phyloP scores from a whole-genome alignment of 1,140 invertebrate species.

The Cyrtorhinus lividipennis region DNA sequence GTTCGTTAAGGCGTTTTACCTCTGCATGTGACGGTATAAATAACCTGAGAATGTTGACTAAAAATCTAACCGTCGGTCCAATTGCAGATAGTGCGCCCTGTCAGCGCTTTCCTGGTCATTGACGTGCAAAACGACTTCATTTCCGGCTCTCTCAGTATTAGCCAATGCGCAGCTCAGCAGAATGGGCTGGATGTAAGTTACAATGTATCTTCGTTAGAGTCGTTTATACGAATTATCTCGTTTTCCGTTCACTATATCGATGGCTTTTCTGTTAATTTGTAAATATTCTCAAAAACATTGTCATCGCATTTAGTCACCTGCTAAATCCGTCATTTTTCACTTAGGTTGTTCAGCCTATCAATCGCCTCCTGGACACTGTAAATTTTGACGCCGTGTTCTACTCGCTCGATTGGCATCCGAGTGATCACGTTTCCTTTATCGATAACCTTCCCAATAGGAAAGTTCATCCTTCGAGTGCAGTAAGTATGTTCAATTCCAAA shows the following conservation, averaged over 20 bases:
- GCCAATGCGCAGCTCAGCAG: slow-evolving; percentile 81
- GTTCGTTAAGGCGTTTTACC: too few relatives aligned
- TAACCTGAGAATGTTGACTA: too few relatives aligned
- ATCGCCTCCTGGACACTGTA: slow-evolving; percentile 67
- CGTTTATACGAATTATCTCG: too few relatives aligned
- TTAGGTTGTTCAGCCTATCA: slow-evolving; percentile 79
- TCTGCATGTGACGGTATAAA: too few relatives aligned
- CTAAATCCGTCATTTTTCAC: too few relatives aligned
- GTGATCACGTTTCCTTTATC: slow-evolving; percentile 91
- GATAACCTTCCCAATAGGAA: slow-evolving; percentile 66
- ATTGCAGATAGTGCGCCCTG: slow-evolving; percentile 65
- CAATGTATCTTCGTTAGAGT: slow-evolving; percentile 18
- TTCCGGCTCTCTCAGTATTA: slow-evolving; percentile 80
- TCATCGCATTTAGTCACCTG: too few relatives aligned
- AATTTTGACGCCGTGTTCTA: slow-evolving; percentile 89
- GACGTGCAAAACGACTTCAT: slow-evolving; percentile 99
- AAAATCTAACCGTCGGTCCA: too few relatives aligned
- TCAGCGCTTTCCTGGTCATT: slow-evolving; percentile 81
- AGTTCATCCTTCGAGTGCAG: slow-evolving; percentile 49
- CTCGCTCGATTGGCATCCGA: slow-evolving; percentile 93
- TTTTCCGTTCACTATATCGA: too few relatives aligned
- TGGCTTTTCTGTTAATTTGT: too few relatives aligned
- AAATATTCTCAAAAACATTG: too few relatives aligned
- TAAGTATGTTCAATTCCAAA: too few relatives aligned
- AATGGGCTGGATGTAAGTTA: slow-evolving; percentile 60